These are phyloP conservation scores for Diadumene lineata DNA, from an alignment of 92 coral and sea anemone genomes.

Conservation along the genomic window DNA sequence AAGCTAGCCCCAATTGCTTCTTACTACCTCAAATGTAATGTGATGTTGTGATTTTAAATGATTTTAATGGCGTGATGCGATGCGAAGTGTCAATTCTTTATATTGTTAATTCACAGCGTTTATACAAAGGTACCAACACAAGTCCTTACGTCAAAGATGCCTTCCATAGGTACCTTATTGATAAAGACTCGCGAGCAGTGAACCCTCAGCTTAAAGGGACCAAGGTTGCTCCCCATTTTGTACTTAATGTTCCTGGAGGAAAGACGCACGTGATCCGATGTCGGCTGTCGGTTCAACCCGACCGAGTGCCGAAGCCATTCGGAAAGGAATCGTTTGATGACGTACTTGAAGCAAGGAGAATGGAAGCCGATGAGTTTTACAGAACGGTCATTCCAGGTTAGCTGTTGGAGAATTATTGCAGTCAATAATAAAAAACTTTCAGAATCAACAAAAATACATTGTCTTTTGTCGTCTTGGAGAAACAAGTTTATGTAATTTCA, in stretches of 20 bases:
- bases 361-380: constrained; percentile 65
- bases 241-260: constrained; percentile 63
- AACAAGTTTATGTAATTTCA: too few relatives aligned
- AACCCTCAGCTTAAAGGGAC: constrained; percentile 70
- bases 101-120: constrained; percentile 33
- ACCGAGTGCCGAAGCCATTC: constrained; percentile 56
- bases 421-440: too few relatives aligned
- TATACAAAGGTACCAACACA: constrained; percentile 39
- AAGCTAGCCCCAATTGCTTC: too few relatives aligned
- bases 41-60: too few relatives aligned
- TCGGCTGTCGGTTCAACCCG: constrained; percentile 62
- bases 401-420: too few relatives aligned
- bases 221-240: constrained; percentile 71
- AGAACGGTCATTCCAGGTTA: constrained; percentile 68
- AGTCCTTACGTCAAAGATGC: constrained; percentile 74
- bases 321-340: constrained; percentile 62
- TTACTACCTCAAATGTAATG: too few relatives aligned
- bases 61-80: too few relatives aligned
- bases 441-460: too few relatives aligned
- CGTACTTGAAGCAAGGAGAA: constrained; percentile 46
- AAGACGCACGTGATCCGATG: constrained; percentile 56
- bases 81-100: too few relatives aligned
- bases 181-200: constrained; percentile 63
- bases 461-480: too few relatives aligned
- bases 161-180: constrained; percentile 68